Conservation (phyloP, 2,113 vertebrate genomes). For the Sphaerodactylus townsendi region DNA sequence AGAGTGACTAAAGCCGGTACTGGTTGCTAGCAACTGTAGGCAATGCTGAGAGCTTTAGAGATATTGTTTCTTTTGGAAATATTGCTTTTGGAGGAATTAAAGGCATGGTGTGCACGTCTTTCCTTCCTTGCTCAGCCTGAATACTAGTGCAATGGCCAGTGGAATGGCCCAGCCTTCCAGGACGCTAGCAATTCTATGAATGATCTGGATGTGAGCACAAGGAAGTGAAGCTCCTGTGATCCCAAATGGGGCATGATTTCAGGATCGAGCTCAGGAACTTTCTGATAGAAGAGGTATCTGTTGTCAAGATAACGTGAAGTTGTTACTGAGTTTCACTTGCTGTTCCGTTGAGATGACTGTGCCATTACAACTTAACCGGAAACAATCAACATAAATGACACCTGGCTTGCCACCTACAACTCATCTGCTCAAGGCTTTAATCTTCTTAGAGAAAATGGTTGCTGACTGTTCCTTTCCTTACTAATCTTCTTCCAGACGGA, state of each 20-base stretch:
- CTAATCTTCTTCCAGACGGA: neutral
- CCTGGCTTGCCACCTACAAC: neutral
- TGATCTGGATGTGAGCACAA: neutral
- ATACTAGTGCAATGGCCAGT: neutral
- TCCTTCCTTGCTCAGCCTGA: neutral
- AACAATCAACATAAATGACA: neutral
- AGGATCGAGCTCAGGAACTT: neutral
- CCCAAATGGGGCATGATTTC: neutral
- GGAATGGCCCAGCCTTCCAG: neutral
- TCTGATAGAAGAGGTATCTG: neutral
- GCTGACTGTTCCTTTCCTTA: neutral
- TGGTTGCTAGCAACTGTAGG: neutral
- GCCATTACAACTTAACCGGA: neutral
- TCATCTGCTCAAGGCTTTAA: neutral
- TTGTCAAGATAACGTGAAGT: neutral
- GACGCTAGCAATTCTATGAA: neutral
- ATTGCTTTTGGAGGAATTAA: neutral
- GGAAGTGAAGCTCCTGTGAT: neutral
- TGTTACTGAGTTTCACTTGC: neutral
- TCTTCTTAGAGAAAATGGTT: neutral
- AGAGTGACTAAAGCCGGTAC: neutral
- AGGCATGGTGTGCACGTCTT: neutral
- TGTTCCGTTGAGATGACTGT: neutral
- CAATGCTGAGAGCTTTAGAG: neutral
- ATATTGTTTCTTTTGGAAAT: neutral